Evolutionary conservation across 2,888 invertebrate species (phyloP).

Genomic region (Tetranychus piercei): DNA sequence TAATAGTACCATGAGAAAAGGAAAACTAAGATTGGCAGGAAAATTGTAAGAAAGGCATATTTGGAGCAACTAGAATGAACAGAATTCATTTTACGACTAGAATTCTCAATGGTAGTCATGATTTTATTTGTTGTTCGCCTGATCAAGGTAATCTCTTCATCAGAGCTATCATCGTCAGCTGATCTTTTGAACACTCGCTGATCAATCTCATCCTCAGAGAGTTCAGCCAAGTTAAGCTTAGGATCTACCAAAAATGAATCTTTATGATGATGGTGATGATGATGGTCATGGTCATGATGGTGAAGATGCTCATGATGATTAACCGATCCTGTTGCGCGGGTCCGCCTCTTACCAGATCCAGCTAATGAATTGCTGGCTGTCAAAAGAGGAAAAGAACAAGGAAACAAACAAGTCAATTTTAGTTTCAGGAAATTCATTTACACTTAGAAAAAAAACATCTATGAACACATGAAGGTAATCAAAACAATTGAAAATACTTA

Average conservation of each 20-base stretch:
- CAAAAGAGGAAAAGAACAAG: background rate
- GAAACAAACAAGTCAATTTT: background rate
- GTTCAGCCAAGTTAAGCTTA: background rate
- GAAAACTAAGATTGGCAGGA: background rate
- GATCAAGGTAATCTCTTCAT: background rate
- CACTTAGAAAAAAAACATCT: background rate
- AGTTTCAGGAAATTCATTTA: background rate
- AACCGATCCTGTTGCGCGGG: background rate
- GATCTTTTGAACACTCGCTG: background rate
- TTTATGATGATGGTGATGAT: background rate
- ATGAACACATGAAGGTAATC: background rate
- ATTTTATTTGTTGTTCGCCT: conserved; percentile 1
- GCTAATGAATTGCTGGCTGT: background rate
- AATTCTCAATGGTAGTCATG: conserved; percentile 1
- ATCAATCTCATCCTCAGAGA: background rate
- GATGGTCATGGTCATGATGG: background rate
- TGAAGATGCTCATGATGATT: background rate
- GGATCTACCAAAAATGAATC: background rate
- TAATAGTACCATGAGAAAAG: background rate
- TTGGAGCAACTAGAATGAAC: background rate
- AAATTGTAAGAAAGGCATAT: background rate
- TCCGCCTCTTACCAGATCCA: background rate
- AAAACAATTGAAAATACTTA: background rate
- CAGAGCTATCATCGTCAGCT: conserved; percentile 2
- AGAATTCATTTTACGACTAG: conserved; percentile 7